phyloP scores from a whole-genome alignment of 2,888 invertebrate genomes.

The Amblyjoppa proteus region DNA sequence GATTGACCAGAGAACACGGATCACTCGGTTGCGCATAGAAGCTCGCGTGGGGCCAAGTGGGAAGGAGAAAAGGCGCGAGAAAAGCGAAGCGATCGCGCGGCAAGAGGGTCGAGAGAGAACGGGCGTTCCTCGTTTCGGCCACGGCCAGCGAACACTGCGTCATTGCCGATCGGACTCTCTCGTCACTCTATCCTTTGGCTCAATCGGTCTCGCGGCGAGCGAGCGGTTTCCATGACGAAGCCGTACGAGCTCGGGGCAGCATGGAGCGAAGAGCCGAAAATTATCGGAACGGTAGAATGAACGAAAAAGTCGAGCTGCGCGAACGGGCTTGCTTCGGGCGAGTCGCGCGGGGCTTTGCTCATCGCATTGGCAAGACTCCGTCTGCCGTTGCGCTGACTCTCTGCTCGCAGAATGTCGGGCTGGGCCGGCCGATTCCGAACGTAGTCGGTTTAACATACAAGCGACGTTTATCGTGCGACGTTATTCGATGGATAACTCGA shows the following conservation, averaged over 20 bases:
- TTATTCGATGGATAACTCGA: background rate
- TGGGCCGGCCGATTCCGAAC: background rate
- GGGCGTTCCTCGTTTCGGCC: slow-evolving; percentile 26
- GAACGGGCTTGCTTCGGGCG: too few relatives aligned
- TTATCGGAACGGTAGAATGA: slow-evolving; percentile 13
- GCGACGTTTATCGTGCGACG: background rate
- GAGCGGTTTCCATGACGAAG: slow-evolving; percentile 24
- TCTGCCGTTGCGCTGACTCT: slow-evolving; percentile 15
- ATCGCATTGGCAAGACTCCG: too few relatives aligned
- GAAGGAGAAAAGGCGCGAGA: slow-evolving; percentile 26
- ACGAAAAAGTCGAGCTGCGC: background rate
- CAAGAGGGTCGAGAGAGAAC: slow-evolving; percentile 35
- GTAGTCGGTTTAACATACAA: background rate
- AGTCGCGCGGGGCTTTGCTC: too few relatives aligned
- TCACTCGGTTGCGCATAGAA: background rate
- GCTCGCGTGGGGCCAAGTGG: slow-evolving; percentile 6
- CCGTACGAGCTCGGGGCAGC: slow-evolving; percentile 6
- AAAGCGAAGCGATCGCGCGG: slow-evolving; percentile 29
- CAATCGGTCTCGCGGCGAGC: background rate
- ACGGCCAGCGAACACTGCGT: slow-evolving; percentile 63
- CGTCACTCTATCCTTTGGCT: slow-evolving; percentile 53
- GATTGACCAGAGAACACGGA: slow-evolving; percentile 3
- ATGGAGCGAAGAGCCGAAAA: background rate
- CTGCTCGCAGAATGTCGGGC: background rate
- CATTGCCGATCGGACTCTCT: slow-evolving; percentile 66